A percentile compares a stretch with the other conserved stretches of the same genome.
Evolutionary conservation across 2,888 invertebrate genomes (phyloP).

Genomic region (Tetranychus truncatus): DNA sequence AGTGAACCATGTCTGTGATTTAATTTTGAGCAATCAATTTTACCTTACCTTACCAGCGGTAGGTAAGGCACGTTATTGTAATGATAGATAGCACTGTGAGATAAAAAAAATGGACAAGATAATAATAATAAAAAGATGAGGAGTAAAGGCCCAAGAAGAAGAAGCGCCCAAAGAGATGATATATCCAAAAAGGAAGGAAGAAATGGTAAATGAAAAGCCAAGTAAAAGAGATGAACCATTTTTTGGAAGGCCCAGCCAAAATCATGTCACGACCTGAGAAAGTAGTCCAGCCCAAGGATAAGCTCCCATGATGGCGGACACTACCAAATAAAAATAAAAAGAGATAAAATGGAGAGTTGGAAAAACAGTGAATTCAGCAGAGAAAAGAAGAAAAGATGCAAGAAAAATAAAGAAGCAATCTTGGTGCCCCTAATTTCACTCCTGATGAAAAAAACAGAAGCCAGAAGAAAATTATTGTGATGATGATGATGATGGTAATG

Average conservation of each 20-base stretch:
- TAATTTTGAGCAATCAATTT: not conserved
- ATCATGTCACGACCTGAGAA: not conserved
- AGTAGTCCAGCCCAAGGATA: not conserved
- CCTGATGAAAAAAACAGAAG: not conserved
- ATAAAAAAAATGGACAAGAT: not conserved
- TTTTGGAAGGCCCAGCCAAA: not conserved
- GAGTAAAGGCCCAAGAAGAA: not conserved
- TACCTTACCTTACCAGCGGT: not conserved
- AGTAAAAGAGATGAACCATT: not conserved
- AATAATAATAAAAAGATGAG: not conserved
- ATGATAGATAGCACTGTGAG: not conserved
- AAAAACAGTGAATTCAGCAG: not conserved
- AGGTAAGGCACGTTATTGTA: not conserved
- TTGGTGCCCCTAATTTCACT: constrained; percentile 1
- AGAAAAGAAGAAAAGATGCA: not conserved
- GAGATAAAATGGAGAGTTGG: not conserved
- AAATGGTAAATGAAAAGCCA: not conserved
- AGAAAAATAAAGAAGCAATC: not conserved
- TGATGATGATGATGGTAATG: not conserved
- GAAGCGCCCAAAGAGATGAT: not conserved
- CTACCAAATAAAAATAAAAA: not conserved
- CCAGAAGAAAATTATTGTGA: not conserved
- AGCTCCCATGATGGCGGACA: not conserved
- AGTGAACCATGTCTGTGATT: not conserved
- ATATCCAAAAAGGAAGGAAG: not conserved